Percentiles rank a stretch among this genome's conserved stretches.
Evolutionary conservation across 2,797 vertebrate genomes (phyloP).

Genomic region (Heteromormyrus szaboi): DNA sequence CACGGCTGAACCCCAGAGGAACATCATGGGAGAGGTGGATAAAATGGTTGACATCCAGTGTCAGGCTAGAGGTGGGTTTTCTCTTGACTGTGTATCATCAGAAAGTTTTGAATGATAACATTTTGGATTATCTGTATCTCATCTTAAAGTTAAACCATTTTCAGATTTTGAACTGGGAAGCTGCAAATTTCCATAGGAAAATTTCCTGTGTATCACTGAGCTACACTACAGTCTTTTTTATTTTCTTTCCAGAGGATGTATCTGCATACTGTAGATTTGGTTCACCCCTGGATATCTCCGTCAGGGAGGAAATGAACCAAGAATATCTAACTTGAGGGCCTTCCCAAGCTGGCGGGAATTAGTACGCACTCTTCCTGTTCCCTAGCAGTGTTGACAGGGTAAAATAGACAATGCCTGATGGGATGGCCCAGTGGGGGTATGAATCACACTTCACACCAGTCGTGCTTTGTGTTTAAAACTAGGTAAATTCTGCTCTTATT

Average conservation of each 20-base stretch:
- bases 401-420: background rate
- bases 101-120: background rate
- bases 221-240: background rate
- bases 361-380: background rate
- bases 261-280: background rate
- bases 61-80: constrained; percentile 63
- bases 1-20: constrained; percentile 50
- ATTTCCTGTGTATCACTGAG: background rate
- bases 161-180: background rate
- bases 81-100: background rate
- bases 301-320: background rate
- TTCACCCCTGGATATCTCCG: background rate
- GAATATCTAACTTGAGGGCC: background rate
- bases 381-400: background rate
- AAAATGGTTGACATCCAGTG: constrained; percentile 60
- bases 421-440: background rate
- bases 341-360: background rate
- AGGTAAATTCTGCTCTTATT: background rate
- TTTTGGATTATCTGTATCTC: background rate
- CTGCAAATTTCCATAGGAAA: background rate
- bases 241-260: background rate
- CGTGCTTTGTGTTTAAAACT: background rate
- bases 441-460: background rate
- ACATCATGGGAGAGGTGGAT: constrained; percentile 58
- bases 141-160: background rate